Evolutionary conservation across 2,113 vertebrate species (phyloP).

Genomic region (Mionectes macconnelli): DNA sequence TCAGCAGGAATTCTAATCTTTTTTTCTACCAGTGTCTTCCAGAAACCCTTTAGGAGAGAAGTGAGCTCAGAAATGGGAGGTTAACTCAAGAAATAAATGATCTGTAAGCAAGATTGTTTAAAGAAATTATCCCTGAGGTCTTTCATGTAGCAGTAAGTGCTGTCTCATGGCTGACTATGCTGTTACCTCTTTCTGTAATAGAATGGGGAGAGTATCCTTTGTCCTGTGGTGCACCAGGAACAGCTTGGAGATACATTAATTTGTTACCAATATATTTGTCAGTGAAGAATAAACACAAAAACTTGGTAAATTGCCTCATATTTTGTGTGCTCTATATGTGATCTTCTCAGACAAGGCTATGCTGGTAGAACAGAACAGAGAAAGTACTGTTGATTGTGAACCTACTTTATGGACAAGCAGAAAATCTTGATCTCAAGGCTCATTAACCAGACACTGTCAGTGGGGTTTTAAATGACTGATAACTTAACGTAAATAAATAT

Average conservation of each 20-base stretch:
- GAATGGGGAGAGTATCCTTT: background rate
- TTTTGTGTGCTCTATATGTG: background rate
- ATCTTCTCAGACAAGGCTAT: background rate
- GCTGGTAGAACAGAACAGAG: background rate
- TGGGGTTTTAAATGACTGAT: background rate
- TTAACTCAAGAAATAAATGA: background rate
- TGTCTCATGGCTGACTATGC: background rate
- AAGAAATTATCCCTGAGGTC: background rate
- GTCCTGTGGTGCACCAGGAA: background rate
- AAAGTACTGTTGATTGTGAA: background rate
- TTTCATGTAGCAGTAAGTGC: background rate
- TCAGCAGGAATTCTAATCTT: background rate
- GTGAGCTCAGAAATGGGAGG: background rate
- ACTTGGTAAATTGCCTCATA: background rate
- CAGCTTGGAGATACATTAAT: background rate
- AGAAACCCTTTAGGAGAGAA: background rate
- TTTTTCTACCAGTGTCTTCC: background rate
- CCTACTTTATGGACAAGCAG: background rate
- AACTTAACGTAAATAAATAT: background rate
- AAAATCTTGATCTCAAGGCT: slow-evolving; percentile 14
- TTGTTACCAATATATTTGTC: background rate
- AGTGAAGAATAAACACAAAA: background rate
- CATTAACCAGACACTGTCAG: background rate
- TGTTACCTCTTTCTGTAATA: background rate
- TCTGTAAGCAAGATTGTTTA: background rate